Percentiles rank a stretch among this genome's conserved stretches.
Evolutionary conservation across 2,888 invertebrate genomes (phyloP).

Genomic region (Epinotia ramella): DNA sequence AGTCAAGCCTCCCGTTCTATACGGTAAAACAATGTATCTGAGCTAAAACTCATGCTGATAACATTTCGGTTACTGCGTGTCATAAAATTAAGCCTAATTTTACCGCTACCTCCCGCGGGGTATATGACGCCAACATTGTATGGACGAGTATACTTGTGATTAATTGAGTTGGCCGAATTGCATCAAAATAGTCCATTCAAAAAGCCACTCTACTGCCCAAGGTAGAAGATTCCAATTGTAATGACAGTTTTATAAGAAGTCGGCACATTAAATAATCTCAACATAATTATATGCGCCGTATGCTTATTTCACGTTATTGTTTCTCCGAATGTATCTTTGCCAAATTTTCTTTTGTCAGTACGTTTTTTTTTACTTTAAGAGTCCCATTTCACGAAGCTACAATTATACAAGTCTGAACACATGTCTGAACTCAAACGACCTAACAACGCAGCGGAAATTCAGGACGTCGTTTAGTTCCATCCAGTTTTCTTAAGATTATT

Average conservation of each 20-base stretch:
- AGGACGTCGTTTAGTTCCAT: too few species aligned
- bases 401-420: too few species aligned
- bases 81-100: slow-evolving; percentile 44
- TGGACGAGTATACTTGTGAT: neutral
- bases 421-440: too few species aligned
- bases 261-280: too few species aligned
- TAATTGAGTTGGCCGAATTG: too few species aligned
- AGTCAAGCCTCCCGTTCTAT: neutral
- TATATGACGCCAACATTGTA: slow-evolving; percentile 35
- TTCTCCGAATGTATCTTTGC: neutral
- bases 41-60: slow-evolving; percentile 8
- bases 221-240: too few species aligned
- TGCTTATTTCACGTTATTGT: neutral
- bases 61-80: slow-evolving; percentile 25
- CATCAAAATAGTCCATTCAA: too few species aligned
- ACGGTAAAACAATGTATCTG: slow-evolving; percentile 15
- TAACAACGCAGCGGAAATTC: too few species aligned
- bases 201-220: too few species aligned
- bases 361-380: neutral
- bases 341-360: neutral
- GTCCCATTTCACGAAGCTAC: too few species aligned
- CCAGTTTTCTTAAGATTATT: too few species aligned
- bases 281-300: neutral
- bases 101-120: slow-evolving; percentile 30
- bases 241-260: too few species aligned